Conservation (phyloP, 1,140 invertebrate genomes). For the Trigoniulus corallinus region DNA sequence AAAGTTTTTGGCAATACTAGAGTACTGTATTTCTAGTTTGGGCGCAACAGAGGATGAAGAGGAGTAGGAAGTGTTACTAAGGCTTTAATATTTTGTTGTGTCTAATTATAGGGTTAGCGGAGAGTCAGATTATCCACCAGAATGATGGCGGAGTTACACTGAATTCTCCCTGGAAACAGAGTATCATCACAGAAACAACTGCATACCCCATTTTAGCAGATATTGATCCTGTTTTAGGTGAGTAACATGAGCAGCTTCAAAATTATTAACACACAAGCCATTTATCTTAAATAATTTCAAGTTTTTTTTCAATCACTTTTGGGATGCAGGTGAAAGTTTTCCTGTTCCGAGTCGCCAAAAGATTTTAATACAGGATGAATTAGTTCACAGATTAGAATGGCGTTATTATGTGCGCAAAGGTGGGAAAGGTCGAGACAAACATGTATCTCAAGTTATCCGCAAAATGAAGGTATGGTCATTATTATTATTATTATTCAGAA, state of each 20-base stretch:
- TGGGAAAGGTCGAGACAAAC: slow-evolving; percentile 7
- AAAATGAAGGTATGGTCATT: slow-evolving; percentile 4
- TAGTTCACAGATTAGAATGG: slow-evolving; percentile 90
- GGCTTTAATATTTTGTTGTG: neutral
- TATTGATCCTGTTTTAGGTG: slow-evolving; percentile 49
- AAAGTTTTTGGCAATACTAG: no score
- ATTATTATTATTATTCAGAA: neutral
- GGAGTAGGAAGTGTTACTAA: neutral
- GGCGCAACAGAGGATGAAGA: no score
- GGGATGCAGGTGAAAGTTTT: slow-evolving; percentile 61
- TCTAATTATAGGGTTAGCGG: slow-evolving; percentile 40
- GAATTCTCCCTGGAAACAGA: slow-evolving; percentile 62
- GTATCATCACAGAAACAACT: slow-evolving; percentile 65
- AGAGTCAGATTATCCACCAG: slow-evolving; percentile 58
- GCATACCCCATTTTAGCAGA: slow-evolving; percentile 67
- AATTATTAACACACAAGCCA: no score
- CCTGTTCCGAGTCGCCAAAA: slow-evolving; percentile 77
- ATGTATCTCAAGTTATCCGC: slow-evolving; percentile 5
- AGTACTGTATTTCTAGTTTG: neutral
- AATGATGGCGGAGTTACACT: slow-evolving; percentile 62
- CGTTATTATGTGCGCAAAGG: slow-evolving; percentile 50
- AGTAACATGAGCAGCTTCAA: no score
- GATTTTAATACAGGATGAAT: slow-evolving; percentile 69
- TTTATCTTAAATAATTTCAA: neutral
- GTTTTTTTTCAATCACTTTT: neutral